These are phyloP conservation scores for Actinostola sp. DNA, from an alignment of 92 coral and sea anemone genomes.

Conservation along the genomic window DNA sequence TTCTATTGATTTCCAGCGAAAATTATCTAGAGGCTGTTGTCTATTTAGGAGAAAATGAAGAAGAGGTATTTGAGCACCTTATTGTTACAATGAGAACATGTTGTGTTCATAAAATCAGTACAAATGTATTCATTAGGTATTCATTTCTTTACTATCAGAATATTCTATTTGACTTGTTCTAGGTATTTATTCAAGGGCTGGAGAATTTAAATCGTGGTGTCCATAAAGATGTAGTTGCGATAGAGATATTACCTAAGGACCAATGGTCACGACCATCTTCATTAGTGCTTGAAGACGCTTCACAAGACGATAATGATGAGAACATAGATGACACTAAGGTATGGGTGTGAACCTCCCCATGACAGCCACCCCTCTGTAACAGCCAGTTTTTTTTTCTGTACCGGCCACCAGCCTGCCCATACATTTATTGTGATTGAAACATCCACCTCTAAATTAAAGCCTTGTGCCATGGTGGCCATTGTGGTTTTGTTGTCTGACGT, in stretches of 20 bases:
- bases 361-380: too few relatives aligned
- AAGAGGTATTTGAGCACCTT: conserved; percentile 72
- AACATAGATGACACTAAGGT: conserved; percentile 22
- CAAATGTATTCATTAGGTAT: neutral
- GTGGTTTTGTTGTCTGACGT: too few relatives aligned
- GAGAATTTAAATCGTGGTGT: conserved; percentile 93
- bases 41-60: conserved; percentile 67
- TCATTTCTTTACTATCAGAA: neutral
- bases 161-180: neutral
- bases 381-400: too few relatives aligned
- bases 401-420: too few relatives aligned
- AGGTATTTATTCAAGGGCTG: conserved; percentile 93
- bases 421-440: too few relatives aligned
- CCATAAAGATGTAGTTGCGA: conserved; percentile 88
- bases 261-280: conserved; percentile 92
- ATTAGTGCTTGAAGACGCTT: conserved; percentile 67
- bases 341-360: too few relatives aligned
- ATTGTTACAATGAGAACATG: too few relatives aligned
- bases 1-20: too few relatives aligned
- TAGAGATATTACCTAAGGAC: conserved; percentile 80
- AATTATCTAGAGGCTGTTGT: conserved; percentile 93
- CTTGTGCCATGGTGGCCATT: too few relatives aligned
- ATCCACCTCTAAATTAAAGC: too few relatives aligned
- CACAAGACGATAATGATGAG: conserved; percentile 50
- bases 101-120: too few relatives aligned